Evolutionary conservation across 2,113 vertebrate genomes (phyloP), one percentile per base, ranked within the genome.

Genomic region (Ariopsis seemanni): DNA sequence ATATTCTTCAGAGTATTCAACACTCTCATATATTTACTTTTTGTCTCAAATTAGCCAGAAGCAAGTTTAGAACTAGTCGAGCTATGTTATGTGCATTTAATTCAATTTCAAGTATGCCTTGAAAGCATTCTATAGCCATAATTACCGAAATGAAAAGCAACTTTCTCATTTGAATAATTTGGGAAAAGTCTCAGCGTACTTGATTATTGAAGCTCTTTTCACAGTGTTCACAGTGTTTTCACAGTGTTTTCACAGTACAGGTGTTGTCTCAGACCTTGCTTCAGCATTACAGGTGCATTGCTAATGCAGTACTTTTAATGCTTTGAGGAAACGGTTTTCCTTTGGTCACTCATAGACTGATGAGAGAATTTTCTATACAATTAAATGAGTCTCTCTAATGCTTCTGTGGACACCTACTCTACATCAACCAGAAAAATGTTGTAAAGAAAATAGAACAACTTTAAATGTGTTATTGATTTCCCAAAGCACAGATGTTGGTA

Each of bases 331-430:
- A 53, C 25, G 60, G 85, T 79, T 83, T 84, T 83, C 65, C 52
- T 53, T 86, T 85, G 85, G 88, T 85, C 55, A 85, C 87, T 86
- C 83, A 48, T 85, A 80, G 88, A 90, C 72, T 82, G 71, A 90
- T 55, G 75, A 90, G 82, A 91, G 18, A 67, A 91, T 86, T 89
- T 55, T 87, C 78, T 75, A 82, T 80, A 89, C 57, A 85, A 91
- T 92, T 88, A 89, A 85, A 89, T 14, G 82, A 52, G 50, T 69
- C 60, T 67, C 81, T 80, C 83, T 86, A 53, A 63, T 85, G 88
- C 83, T 67, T 75, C 30, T 80, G 27, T 81, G 6, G 8, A 88
- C 62, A 57, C 52, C 50, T 72, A 74, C 58, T 34, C 67, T 82
- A 83, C 55, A 57, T 90, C 18, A 86, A 82, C 71, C 15, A 52